phyloP scores from a whole-genome alignment of 2,888 invertebrate species.

The Notodonta ziczac region DNA sequence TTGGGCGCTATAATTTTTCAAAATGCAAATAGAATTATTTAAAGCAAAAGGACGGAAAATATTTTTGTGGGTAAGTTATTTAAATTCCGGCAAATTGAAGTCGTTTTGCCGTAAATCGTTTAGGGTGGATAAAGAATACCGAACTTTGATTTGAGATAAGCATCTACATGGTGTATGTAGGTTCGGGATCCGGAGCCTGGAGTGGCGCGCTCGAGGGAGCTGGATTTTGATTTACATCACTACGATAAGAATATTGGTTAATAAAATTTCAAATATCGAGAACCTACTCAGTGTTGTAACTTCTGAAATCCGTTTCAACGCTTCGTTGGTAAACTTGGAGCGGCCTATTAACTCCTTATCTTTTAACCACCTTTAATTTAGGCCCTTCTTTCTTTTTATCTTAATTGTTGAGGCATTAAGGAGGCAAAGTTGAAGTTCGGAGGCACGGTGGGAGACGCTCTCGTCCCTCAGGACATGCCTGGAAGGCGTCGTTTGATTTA shows the following conservation, averaged over 20 bases:
- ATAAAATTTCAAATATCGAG: slow-evolving; percentile 7
- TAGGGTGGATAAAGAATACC: background rate
- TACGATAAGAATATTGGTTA: slow-evolving; percentile 7
- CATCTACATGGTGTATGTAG: background rate
- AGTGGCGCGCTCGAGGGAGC: slow-evolving; percentile 5
- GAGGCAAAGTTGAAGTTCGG: slow-evolving; percentile 80
- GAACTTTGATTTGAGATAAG: background rate
- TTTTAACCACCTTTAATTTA: slow-evolving; percentile 83
- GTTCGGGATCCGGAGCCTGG: background rate
- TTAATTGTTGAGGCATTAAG: slow-evolving; percentile 83
- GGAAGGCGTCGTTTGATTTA: slow-evolving; percentile 84
- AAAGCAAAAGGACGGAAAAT: no score
- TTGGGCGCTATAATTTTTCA: no score
- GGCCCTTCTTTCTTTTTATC: slow-evolving; percentile 83
- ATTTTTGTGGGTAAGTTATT: no score
- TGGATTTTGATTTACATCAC: slow-evolving; percentile 7
- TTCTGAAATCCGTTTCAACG: slow-evolving; percentile 23
- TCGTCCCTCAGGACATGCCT: slow-evolving; percentile 83
- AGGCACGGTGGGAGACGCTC: slow-evolving; percentile 73
- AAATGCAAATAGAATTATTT: no score
- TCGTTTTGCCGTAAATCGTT: background rate
- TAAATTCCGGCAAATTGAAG: background rate
- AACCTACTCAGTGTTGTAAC: slow-evolving; percentile 8
- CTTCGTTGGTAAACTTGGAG: slow-evolving; percentile 63
- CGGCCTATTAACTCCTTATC: slow-evolving; percentile 82